Conservation (phyloP, 2,888 invertebrate species). For the Cryptus viduatorius region DNA sequence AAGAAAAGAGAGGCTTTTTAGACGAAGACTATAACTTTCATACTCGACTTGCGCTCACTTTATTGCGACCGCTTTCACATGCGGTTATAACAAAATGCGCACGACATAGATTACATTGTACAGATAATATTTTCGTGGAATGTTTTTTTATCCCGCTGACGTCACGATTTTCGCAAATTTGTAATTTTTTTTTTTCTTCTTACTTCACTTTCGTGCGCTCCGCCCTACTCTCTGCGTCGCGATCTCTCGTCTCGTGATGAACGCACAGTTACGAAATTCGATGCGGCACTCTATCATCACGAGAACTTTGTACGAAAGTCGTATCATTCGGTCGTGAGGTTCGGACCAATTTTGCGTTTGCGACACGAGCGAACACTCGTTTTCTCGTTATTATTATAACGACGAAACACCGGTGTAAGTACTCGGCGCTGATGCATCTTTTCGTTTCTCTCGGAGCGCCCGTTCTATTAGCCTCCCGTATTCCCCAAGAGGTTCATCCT, state of each 20-base stretch:
- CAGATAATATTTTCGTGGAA: background rate
- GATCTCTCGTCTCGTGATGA: background rate
- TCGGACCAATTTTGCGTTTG: background rate
- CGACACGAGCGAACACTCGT: background rate
- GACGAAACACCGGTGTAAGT: background rate
- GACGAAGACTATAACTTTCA: conserved; percentile 24
- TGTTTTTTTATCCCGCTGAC: background rate
- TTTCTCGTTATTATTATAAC: no score
- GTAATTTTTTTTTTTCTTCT: conserved; percentile 1
- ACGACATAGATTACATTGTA: conserved; percentile 7
- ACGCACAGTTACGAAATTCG: conserved; percentile 21
- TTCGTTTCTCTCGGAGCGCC: conserved; percentile 8
- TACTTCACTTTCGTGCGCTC: background rate
- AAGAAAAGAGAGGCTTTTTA: background rate
- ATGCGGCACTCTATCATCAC: background rate
- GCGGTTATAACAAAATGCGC: conserved; percentile 25
- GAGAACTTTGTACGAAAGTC: conserved; percentile 27
- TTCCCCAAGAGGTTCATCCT: conserved; percentile 40
- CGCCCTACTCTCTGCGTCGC: background rate
- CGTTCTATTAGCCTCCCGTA: conserved; percentile 24
- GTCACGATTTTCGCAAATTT: conserved; percentile 13
- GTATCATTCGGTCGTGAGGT: conserved; percentile 6
- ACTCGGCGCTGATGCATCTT: conserved; percentile 8
- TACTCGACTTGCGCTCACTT: conserved; percentile 41
- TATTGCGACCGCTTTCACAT: conserved; percentile 53